Base-by-base conservation (phyloP, 2,797 vertebrate species). In the Esox masquinongy region DNA sequence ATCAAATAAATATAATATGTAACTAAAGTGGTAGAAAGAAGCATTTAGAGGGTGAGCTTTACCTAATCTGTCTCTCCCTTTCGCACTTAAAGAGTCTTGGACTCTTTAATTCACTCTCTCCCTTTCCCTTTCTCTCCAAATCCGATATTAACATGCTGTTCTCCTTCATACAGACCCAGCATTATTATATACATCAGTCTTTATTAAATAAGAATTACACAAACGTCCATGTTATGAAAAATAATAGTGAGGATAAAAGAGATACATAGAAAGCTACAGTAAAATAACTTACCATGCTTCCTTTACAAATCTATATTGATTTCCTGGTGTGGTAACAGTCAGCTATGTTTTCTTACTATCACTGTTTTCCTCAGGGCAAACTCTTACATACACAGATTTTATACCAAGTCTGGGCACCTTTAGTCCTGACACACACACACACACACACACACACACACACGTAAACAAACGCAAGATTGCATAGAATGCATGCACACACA, bases 311-410 rank as follows among this genome's bases (percentile, higher is more conserved):
- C 2, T 0, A 70, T 3, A 74, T 80, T 26, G 19, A 77, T 82
- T 80, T 85, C 83, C 78, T 77, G 68, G 82, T 70, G 83, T 39
- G 78, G 78, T 84, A 77, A 71, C 73, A 67, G 84, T 84, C 83
- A 86, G 84, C 87, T 61, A 4, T 47, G 68, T 3, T 63, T 61
- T 36, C 29, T 5, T 12, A 1, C 31, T 39, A 49, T 1, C 26
- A 15, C 4, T 82, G 84, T 88, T 86, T 84, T 79, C 82, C 74
- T 86, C 53, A 7, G 29, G 64, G 61, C 68, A 29, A 22, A 80
- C 0, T 66, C 75, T 51, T 74, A 26, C 59, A 49, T 61, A 8
- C 74, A 86, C 49, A 87, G 74, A 81, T 69, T 79, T 74, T 61
- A 53, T n/a, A 19, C 66, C 75, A 73, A 83, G 86, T 76, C 77